Percentiles rank a stretch among this genome's conserved stretches.
phyloP scores from a whole-genome alignment of 2,113 vertebrate species.

The Fulmarus glacialis region DNA sequence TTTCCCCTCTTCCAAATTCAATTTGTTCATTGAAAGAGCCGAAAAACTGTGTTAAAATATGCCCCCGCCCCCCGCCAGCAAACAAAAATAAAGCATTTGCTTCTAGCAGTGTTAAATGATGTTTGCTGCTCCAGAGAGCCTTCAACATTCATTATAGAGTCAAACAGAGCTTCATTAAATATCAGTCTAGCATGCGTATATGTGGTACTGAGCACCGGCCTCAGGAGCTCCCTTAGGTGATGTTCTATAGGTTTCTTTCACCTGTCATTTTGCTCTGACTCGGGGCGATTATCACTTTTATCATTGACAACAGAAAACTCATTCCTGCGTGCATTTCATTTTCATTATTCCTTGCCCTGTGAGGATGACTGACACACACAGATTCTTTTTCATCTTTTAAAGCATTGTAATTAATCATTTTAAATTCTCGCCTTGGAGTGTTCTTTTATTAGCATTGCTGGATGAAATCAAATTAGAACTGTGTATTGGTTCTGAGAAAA shows the following conservation, averaged over 20 bases:
- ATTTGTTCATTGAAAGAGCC: not conserved
- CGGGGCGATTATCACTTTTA: slow-evolving; percentile 58
- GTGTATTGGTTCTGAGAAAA: not conserved
- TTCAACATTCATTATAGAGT: slow-evolving; percentile 67
- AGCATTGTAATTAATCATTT: slow-evolving; percentile 62
- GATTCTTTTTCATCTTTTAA: slow-evolving; percentile 54
- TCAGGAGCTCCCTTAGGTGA: slow-evolving; percentile 27
- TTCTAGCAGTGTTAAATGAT: slow-evolving; percentile 38
- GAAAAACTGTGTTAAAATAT: not conserved
- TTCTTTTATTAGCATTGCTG: slow-evolving; percentile 15
- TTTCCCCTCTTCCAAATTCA: not conserved
- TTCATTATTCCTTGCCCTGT: slow-evolving; percentile 43
- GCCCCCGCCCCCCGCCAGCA: rapidly evolving
- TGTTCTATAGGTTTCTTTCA: slow-evolving; percentile 65
- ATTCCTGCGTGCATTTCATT: slow-evolving; percentile 61
- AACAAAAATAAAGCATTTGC: slow-evolving; percentile 33
- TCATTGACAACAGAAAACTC: slow-evolving; percentile 65
- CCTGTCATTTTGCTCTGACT: slow-evolving; percentile 70
- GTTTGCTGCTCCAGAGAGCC: slow-evolving; percentile 56
- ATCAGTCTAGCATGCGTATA: slow-evolving; percentile 58
- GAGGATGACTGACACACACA: slow-evolving; percentile 57
- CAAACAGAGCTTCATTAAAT: slow-evolving; percentile 66
- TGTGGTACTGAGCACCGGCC: slow-evolving; percentile 26
- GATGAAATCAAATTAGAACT: slow-evolving; percentile 49
- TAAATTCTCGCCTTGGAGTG: slow-evolving; percentile 45